These are phyloP conservation scores for Athripsodes cinereus DNA, from an alignment of 2,888 invertebrate species.

Conservation along the genomic window DNA sequence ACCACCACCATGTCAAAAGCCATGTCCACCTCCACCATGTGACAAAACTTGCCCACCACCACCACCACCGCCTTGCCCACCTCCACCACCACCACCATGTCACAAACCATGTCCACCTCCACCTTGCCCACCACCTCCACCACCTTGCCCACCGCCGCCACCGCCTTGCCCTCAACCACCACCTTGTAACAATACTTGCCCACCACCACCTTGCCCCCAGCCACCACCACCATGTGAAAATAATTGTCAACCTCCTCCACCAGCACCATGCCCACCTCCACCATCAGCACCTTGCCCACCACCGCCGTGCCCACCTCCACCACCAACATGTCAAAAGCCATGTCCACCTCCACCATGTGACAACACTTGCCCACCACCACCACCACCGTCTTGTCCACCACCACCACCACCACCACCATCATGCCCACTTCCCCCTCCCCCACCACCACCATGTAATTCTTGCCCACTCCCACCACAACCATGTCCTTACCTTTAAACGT, in stretches of 20 bases:
- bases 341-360: too few species aligned
- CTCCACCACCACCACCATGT: background rate
- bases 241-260: background rate
- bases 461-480: too few species aligned
- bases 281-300: too few species aligned
- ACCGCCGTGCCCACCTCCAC: too few species aligned
- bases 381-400: too few species aligned
- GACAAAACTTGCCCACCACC: background rate
- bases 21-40: background rate
- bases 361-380: too few species aligned
- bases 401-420: too few species aligned
- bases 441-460: too few species aligned
- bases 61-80: background rate
- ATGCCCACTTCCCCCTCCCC: too few species aligned
- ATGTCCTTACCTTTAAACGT: too few species aligned
- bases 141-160: background rate
- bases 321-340: too few species aligned
- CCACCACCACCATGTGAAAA: background rate
- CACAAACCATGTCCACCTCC: background rate
- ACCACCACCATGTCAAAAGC: background rate
- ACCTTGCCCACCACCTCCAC: background rate
- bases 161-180: background rate
- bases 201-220: slow-evolving; percentile 1
- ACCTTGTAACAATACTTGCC: background rate
- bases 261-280: background rate